Base-by-base conservation (phyloP, 2,888 invertebrate species). In the Tetranychus piercei region DNA sequence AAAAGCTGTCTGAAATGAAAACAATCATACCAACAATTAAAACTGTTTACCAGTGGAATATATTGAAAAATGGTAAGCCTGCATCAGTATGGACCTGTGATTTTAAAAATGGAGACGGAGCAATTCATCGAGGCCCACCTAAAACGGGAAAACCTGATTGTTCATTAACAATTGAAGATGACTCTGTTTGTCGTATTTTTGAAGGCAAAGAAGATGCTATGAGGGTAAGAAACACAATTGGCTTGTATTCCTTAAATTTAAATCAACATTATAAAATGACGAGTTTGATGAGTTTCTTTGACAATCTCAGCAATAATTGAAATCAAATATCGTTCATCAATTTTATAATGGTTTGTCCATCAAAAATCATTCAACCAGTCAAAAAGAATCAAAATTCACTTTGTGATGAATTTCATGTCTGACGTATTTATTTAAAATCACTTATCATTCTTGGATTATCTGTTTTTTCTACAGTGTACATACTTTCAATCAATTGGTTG, bases 51-150 rank as follows among this genome's bases (percentile, higher is more conserved):
- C 82, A 89, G 55, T 94, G 91, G 84, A 89, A 91, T 81, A 90
- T 95, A 79, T 90, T 90, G 15, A 87, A 88, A 79, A 87, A 88
- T 81, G 92, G 92, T 77, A 89, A 91, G 82, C 86, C 87, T 79
- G 87, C 86, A 69, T 88, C 89, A 80, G 88, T 89, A 80, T 95
- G 94, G 94, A 94, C 92, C 79, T 84, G 94, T 80, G 95, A 96
- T 84, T 86, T 94, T 81, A 93, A 92, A 82, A 87, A 86, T 74
- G 81, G 81, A 18, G 77, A 78, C n/a, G 88, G 87, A 34, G 86
- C 86, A 75, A 87, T 92, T 0, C 89, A 90, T 80, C 86, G 87
- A 81, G 94, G 94, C 9, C 85, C 87, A 75, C 89, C 92, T 3
- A 82, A 83, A 77, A 87, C 87, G 79, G 86, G 79, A 6, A 92